phyloP scores from a whole-genome alignment of 1,140 invertebrate genomes.

The Cotesia typhae region DNA sequence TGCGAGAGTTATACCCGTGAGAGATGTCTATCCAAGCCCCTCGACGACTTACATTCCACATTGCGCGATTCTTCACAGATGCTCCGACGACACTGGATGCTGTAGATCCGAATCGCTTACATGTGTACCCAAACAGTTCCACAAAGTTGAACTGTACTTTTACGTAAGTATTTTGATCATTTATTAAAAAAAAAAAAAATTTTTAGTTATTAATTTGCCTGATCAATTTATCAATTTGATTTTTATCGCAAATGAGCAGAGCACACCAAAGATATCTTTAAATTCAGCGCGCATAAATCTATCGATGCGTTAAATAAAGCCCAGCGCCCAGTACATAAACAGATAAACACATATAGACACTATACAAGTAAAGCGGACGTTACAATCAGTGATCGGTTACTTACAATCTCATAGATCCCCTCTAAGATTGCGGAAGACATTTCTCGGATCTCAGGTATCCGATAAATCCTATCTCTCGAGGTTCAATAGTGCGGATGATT shows the following conservation, averaged over 20 bases:
- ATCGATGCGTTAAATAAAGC: too few relatives aligned
- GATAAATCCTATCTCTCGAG: slow-evolving; percentile 13
- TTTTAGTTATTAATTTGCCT: background rate
- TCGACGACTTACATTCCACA: slow-evolving; percentile 77
- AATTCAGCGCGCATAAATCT: background rate
- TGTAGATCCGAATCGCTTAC: slow-evolving; percentile 70
- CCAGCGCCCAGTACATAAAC: background rate
- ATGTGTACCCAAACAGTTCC: slow-evolving; percentile 73
- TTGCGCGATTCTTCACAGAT: slow-evolving; percentile 78
- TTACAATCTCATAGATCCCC: slow-evolving; percentile 11
- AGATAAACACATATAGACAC: background rate
- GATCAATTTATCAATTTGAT: too few relatives aligned
- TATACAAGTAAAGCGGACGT: background rate
- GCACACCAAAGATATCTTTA: background rate
- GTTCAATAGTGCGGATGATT: slow-evolving; percentile 27
- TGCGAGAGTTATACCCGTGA: slow-evolving; percentile 70
- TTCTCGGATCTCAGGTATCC: slow-evolving; percentile 23
- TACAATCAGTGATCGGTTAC: slow-evolving; percentile 10
- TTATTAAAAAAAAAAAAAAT: slow-evolving; percentile 6
- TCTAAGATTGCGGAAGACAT: slow-evolving; percentile 22
- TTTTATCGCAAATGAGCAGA: too few relatives aligned
- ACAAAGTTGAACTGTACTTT: slow-evolving; percentile 75
- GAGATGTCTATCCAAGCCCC: slow-evolving; percentile 72
- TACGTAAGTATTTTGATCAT: slow-evolving; percentile 70
- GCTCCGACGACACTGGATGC: slow-evolving; percentile 81